Base-by-base conservation (phyloP, 2,797 vertebrate genomes). In the Lagodon rhomboides region DNA sequence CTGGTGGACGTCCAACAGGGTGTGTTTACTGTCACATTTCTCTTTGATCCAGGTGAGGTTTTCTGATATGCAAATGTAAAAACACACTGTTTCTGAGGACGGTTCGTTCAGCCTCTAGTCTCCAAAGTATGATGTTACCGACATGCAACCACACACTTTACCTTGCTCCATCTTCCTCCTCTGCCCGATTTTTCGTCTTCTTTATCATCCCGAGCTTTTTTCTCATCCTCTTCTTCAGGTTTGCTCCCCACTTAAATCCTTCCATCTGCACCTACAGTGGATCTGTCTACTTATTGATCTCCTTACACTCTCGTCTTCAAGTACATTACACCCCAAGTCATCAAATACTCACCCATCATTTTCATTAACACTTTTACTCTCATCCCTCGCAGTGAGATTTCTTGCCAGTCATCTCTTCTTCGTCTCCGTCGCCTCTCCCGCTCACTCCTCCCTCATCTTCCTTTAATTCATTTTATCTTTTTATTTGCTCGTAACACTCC, bases 291-390 rank as follows among this genome's bases (percentile, higher is more conserved):
- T 4, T 47, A 81, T 87, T 54, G 85, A 88, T 84, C 79, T 70
- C 56, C 61, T 55, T 20, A 12, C 38, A 16, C 77, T 58, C 25
- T 66, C 79, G 9, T 84, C 85, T 66, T 58, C 20, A 4, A 77
- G 67, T 69, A 55, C 68, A 80, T 79, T 63, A 73, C 59, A 66
- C 49, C 79, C 87, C 22, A 38, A 76, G 81, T 80, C 86, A 79
- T 87, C 83, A 80, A 73, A 88, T 38, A 41, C 69, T 63, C 77
- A 54, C 56, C 72, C 1, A 46, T 90, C 86, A 47, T 78, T 82
- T 83, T 82, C 80, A 84, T 91, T 86, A 90, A 83, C 87, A 60
- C 73, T 58, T 76, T 63, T 27, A 64, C 83, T 41, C 77, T 56
- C 77, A 1, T 72, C 68, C 58, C 59, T 72, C 51, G 34, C 69